phyloP scores from a whole-genome alignment of 2,888 invertebrate species.

The Lacanobia oleracea region DNA sequence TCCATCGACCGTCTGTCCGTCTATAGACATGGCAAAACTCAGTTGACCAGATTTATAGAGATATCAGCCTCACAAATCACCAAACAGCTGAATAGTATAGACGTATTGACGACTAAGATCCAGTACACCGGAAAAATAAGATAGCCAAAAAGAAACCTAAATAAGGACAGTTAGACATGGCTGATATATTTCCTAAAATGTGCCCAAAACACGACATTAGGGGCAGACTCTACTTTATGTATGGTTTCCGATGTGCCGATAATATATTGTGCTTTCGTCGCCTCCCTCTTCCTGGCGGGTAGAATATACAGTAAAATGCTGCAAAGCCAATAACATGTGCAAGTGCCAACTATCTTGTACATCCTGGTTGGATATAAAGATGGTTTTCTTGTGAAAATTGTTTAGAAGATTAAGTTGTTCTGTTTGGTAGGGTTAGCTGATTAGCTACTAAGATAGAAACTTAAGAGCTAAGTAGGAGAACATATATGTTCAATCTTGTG shows the following conservation, averaged over 20 bases:
- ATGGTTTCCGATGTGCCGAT: constrained; percentile 66
- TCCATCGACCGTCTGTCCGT: too few species aligned
- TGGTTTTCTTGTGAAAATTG: not conserved
- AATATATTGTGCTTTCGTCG: constrained; percentile 63
- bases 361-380: constrained; percentile 23
- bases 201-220: constrained; percentile 54
- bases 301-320: constrained; percentile 54
- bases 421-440: not conserved
- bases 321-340: constrained; percentile 59
- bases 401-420: not conserved
- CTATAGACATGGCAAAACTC: not conserved
- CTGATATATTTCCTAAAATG: constrained; percentile 58
- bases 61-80: constrained; percentile 29
- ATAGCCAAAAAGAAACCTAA: constrained; percentile 44
- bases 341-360: constrained; percentile 48
- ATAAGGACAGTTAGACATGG: constrained; percentile 37
- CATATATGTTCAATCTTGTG: too few species aligned
- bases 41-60: not conserved
- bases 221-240: constrained; percentile 50
- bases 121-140: constrained; percentile 50
- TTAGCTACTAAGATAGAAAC: too few species aligned
- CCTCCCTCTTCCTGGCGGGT: constrained; percentile 61
- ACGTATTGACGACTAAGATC: constrained; percentile 15
- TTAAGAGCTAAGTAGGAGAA: too few species aligned
- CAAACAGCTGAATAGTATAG: not conserved